Evolutionary conservation across 2,797 vertebrate genomes (phyloP).

Genomic region (Coregonus ussuriensis): DNA sequence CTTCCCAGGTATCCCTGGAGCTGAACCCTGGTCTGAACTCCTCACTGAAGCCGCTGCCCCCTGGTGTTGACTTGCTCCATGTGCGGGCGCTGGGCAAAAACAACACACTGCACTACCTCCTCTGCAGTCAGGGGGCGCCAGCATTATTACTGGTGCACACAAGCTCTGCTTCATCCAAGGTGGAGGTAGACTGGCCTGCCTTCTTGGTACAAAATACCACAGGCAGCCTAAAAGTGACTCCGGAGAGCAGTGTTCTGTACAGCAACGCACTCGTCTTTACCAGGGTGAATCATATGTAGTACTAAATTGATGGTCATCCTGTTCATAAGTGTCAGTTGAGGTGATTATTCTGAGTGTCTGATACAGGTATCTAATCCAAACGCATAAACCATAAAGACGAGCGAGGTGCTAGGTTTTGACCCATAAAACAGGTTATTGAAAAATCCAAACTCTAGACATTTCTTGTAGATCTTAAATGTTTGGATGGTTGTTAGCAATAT

Average conservation of each 20-base stretch:
- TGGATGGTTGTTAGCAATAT: background rate
- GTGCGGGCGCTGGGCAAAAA: constrained; percentile 73
- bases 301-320: background rate
- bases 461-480: background rate
- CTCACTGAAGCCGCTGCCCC: background rate
- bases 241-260: constrained; percentile 75
- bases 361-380: no score
- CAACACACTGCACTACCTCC: constrained; percentile 87
- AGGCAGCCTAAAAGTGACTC: constrained; percentile 78
- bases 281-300: constrained; percentile 67
- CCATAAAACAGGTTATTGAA: no score
- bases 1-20: constrained; percentile 74
- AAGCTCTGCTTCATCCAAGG: constrained; percentile 60
- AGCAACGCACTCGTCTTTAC: constrained; percentile 80
- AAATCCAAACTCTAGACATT: no score
- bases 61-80: constrained; percentile 78
- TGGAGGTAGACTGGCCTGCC: constrained; percentile 80
- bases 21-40: constrained; percentile 69
- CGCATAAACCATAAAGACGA: no score
- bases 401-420: no score
- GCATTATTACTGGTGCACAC: constrained; percentile 83
- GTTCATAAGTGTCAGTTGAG: no score
- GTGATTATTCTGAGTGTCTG: no score
- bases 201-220: constrained; percentile 63
- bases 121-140: constrained; percentile 83